Evolutionary conservation across 2,888 invertebrate species (phyloP), one percentile per base, ranked within the genome.

Genomic region (Torymus texanus): DNA sequence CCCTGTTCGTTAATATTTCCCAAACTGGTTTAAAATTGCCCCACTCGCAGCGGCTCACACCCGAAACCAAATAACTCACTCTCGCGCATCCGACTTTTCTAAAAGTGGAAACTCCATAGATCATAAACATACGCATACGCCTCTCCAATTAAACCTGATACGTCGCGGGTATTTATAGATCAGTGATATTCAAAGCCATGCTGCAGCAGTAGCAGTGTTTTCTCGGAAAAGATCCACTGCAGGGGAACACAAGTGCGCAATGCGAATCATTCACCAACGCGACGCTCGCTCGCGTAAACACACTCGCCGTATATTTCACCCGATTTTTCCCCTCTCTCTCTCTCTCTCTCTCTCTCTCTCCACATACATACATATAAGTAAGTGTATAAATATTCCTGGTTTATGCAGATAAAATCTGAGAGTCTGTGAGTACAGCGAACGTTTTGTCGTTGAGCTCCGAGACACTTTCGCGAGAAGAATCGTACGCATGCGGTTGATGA

Each of bases 401-500:
- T 72, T 77, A 77, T 66, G 77, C 16, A 55, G 18, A 72, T 77
- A 77, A 77, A 77, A 72, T 72, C 66, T 66, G 56, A n/a, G n/a
- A n/a, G n/a, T n/a, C n/a, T 29, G 73, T 41, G 41, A 0, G 4
- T 5, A 5, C 4, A 29, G 29, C 8, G 41, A 21, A 21, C 8
- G 41, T 5, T 41, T 41, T 41, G 41, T 41, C 41, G 8, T 8
- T 8, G 41, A 41, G 8, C 21, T 21, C 21, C 41, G 41, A 41
- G 41, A 41, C 8, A 41, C 41, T 41, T 41, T 41, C 41, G 41
- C 41, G 41, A 29, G 29, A 29, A 29, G 29, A 29, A 29, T 29
- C 29, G 4, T 3, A 8, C 29, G 8, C 41, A 41, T 8, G 41
- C 41, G 41, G 5, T 41, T 41, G 41, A 41, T 41, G 41, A 41